A percentile compares a stretch with the other conserved stretches of the same genome.
These are phyloP conservation scores for Cheilosia soror DNA, from an alignment of 2,888 invertebrate species.

Conservation along the genomic window DNA sequence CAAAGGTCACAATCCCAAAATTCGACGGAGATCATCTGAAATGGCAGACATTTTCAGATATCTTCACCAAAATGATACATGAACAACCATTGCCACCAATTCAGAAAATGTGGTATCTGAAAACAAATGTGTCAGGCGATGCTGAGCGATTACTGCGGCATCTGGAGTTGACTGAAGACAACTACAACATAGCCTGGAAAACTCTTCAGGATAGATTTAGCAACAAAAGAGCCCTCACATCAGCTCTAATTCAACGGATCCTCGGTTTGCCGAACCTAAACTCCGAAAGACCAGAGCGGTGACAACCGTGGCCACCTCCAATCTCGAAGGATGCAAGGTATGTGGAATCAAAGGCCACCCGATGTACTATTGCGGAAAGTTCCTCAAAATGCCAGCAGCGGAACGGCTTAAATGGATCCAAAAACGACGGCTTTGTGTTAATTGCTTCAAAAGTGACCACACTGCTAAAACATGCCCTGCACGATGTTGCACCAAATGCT, in stretches of 20 bases:
- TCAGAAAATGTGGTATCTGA: background rate
- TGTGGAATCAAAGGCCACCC: background rate
- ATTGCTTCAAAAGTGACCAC: too few relatives aligned
- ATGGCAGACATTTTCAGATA: conserved; percentile 40
- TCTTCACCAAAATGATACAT: too few relatives aligned
- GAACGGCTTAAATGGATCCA: background rate
- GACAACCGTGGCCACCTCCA: conserved; percentile 6
- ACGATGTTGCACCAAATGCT: too few relatives aligned
- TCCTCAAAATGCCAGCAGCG: background rate
- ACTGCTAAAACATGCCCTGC: too few relatives aligned
- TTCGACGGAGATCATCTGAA: conserved; percentile 40
- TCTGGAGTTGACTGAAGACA: conserved; percentile 16
- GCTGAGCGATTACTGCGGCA: conserved; percentile 30
- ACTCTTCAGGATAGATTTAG: conserved; percentile 7
- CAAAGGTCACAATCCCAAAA: conserved; percentile 1
- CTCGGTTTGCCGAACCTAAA: background rate
- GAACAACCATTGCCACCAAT: too few relatives aligned
- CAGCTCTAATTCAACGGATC: too few relatives aligned
- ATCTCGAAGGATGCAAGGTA: conserved; percentile 7
- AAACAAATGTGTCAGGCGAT: conserved; percentile 43
- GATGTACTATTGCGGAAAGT: background rate
- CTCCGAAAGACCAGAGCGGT: background rate
- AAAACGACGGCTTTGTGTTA: background rate
- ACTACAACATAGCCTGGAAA: background rate
- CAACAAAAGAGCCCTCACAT: conserved; percentile 14